phyloP scores from a whole-genome alignment of 2,888 invertebrate species.

The Hoplodrina blanda region DNA sequence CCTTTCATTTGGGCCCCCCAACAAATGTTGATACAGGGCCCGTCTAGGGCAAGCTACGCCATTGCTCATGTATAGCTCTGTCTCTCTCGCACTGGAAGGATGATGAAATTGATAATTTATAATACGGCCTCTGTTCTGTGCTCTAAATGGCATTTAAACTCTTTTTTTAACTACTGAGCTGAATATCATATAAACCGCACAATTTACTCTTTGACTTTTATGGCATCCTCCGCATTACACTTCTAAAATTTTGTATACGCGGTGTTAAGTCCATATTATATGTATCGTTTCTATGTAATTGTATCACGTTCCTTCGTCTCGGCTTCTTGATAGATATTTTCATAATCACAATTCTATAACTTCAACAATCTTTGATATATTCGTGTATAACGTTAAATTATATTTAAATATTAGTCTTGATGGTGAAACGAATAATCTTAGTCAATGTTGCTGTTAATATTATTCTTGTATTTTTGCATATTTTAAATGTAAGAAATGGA shows the following conservation, averaged over 20 bases:
- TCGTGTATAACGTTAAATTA: slow-evolving; percentile 40
- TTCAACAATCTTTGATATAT: slow-evolving; percentile 48
- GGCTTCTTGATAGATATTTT: slow-evolving; percentile 62
- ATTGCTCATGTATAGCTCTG: background rate
- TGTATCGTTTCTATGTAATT: slow-evolving; percentile 15
- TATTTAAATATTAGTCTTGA: slow-evolving; percentile 38
- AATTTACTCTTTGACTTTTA: slow-evolving; percentile 27
- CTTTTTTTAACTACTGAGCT: slow-evolving; percentile 12
- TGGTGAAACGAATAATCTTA: slow-evolving; percentile 39
- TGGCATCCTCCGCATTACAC: slow-evolving; percentile 18
- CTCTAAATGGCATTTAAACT: slow-evolving; percentile 44
- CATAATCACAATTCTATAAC: slow-evolving; percentile 70
- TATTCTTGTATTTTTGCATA: slow-evolving; percentile 52
- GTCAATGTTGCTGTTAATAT: slow-evolving; percentile 48
- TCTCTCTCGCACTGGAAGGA: background rate
- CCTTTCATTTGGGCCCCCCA: no score
- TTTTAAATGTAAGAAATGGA: slow-evolving; percentile 39
- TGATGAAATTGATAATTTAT: no score
- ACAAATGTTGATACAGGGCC: no score
- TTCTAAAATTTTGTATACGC: slow-evolving; percentile 14
- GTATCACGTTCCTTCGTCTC: slow-evolving; percentile 59
- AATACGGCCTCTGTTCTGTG: slow-evolving; percentile 13
- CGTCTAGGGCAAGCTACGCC: no score
- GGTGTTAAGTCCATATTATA: background rate
- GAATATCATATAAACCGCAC: slow-evolving; percentile 16